These are phyloP conservation scores for Eulemur macaco DNA, from an alignment of 2,113 vertebrate genomes.

Conservation along the genomic window DNA sequence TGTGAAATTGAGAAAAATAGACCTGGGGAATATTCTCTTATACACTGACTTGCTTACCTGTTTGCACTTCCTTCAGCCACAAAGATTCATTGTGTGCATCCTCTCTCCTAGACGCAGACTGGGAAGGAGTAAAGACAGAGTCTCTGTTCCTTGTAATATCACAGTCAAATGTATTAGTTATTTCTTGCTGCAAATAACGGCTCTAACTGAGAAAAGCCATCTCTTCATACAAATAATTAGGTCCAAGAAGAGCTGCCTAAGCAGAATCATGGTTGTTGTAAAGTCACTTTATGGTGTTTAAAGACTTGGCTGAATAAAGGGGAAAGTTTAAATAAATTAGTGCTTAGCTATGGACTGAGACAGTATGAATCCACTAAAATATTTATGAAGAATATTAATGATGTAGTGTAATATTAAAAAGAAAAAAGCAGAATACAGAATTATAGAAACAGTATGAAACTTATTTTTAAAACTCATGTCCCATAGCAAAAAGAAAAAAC, in stretches of 20 bases:
- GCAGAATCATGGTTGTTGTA: conserved; percentile 52
- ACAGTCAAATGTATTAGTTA: not conserved
- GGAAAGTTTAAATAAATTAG: conserved; percentile 56
- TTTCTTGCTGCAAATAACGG: not conserved
- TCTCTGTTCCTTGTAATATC: not conserved
- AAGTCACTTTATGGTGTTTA: conserved; percentile 46
- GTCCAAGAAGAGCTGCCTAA: conserved; percentile 2
- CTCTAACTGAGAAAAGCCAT: conserved; percentile 36
- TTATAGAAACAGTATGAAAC: not conserved
- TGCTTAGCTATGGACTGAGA: not conserved
- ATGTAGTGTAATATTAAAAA: not conserved
- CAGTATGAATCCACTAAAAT: conserved; percentile 45
- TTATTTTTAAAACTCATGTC: conserved; percentile 18
- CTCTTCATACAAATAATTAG: conserved; percentile 62
- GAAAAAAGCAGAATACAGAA: not conserved
- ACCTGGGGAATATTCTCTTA: not conserved
- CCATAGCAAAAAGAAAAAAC: not conserved
- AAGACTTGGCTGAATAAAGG: conserved; percentile 54
- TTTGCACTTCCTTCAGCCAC: not conserved
- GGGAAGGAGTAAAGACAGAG: not conserved
- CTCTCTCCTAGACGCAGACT: not conserved
- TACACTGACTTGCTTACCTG: not conserved
- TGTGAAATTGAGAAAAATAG: not conserved
- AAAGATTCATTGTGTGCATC: not conserved
- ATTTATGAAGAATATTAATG: conserved; percentile 51